Conservation (phyloP, 2,113 vertebrate species). For the Tyrannus savana region DNA sequence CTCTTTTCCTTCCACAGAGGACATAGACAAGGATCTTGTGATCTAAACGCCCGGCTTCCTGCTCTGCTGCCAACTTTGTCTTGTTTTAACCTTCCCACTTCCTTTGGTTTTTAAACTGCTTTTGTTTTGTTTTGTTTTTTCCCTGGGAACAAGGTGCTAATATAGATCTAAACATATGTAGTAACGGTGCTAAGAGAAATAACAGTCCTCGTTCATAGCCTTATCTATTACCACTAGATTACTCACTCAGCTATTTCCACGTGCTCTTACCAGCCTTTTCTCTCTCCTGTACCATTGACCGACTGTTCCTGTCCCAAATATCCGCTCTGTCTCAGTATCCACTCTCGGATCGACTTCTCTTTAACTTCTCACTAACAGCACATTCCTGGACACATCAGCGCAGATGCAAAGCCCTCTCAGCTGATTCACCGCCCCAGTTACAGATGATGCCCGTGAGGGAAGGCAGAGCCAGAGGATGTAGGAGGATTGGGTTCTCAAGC, state of each 20-base stretch:
- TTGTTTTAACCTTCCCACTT: slow-evolving; percentile 60
- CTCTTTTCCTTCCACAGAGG: slow-evolving; percentile 87
- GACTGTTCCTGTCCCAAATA: slow-evolving; percentile 21
- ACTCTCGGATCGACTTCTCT: slow-evolving; percentile 11
- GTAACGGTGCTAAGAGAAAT: slow-evolving; percentile 90
- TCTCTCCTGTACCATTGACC: not conserved
- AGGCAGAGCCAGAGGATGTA: slow-evolving; percentile 38
- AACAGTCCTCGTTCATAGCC: slow-evolving; percentile 73
- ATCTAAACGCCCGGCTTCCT: slow-evolving; percentile 79
- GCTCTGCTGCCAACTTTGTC: slow-evolving; percentile 53
- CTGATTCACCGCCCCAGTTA: not conserved
- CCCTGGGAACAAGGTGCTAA: slow-evolving; percentile 89
- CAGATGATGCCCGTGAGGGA: not conserved
- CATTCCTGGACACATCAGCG: not conserved
- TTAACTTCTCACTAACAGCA: slow-evolving; percentile 5
- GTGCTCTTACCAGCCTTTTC: not conserved
- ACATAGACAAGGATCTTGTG: slow-evolving; percentile 93
- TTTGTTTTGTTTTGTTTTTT: slow-evolving; percentile 64
- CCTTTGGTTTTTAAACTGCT: slow-evolving; percentile 71
- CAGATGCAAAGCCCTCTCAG: not conserved
- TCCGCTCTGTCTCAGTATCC: not conserved
- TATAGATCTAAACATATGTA: slow-evolving; percentile 82
- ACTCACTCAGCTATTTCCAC: slow-evolving; percentile 23
- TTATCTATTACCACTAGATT: slow-evolving; percentile 81
- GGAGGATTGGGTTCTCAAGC: slow-evolving; percentile 14